Base-by-base conservation (phyloP, 2,113 vertebrate genomes). In the Tenrec ecaudatus region DNA sequence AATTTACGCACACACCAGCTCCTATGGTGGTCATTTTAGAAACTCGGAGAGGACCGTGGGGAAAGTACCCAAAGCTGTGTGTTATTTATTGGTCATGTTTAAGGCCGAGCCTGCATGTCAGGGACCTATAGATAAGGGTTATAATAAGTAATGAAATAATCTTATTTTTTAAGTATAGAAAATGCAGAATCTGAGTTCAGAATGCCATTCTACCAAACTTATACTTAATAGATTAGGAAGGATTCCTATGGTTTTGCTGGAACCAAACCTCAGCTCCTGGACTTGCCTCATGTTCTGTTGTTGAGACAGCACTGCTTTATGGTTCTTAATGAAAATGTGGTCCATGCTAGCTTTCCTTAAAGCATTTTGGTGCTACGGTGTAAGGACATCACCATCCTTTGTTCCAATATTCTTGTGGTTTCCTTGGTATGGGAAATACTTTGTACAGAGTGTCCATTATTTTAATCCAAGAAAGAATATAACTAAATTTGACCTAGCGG, bases 401-500 rank as follows among this genome's bases (percentile, higher is more conserved):
- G 36, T 95, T 91, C 22, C 66, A 60, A 68, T 64, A 77, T 62
- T 84, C 43, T 53, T 92, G 23, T 76, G 58, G 38, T 78, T 88
- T 92, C 64, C 53, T 82, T 86, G 43, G 86, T 76, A 88, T 23
- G 40, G 80, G 93, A 90, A 95, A 81, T 79, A 69, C 40, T 96
- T 94, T 86, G 15, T 77, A 94, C 43, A 91, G 73, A 77, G 94
- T 88, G 43, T 77, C 82, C 93, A 57, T 36, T 40, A 89, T 92
- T 90, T 36, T 79, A 95, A 94, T 47, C 15, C 66, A 95, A 88
- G 60, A 29, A 95, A 89, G 60, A 29, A 83, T 29, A 62, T 93
- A 86, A 93, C 92, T 96, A 90, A 90, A 91, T 95, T 87, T 86
- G 43, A 58, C 23, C n/a, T 89, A 71, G 20, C 53, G 82, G 43